Evolutionary conservation across 1,140 invertebrate species (phyloP).

Genomic region (Maniola jurtina): DNA sequence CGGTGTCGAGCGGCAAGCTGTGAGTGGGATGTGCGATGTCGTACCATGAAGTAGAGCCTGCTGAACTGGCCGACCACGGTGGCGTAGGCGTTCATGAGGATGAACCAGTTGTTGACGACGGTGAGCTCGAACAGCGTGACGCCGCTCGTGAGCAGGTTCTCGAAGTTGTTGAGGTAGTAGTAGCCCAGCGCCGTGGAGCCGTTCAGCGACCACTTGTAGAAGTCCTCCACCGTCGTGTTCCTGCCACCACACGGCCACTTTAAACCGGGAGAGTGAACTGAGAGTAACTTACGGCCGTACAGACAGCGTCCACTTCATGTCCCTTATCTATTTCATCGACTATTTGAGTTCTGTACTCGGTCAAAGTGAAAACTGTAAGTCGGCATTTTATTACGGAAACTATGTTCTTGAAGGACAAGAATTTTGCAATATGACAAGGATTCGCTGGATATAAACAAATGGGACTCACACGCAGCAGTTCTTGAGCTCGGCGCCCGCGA

Average conservation of each 20-base stretch:
- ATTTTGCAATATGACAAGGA: too few species aligned
- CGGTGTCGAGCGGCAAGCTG: too few species aligned
- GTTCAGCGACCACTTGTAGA: slow-evolving; percentile 86
- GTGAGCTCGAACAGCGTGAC: slow-evolving; percentile 95
- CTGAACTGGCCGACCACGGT: slow-evolving; percentile 83
- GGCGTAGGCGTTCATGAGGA: slow-evolving; percentile 95
- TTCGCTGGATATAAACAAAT: too few species aligned
- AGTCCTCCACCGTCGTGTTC: slow-evolving; percentile 91
- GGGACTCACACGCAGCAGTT: slow-evolving; percentile 94
- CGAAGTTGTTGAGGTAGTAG: slow-evolving; percentile 94
- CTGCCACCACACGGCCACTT: slow-evolving; percentile 65
- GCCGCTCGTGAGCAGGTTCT: slow-evolving; percentile 85
- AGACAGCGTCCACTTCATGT: too few species aligned
- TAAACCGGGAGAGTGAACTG: neutral
- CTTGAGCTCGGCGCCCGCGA: slow-evolving; percentile 85
- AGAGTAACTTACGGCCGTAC: too few species aligned
- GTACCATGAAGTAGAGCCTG: slow-evolving; percentile 91
- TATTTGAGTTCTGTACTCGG: too few species aligned
- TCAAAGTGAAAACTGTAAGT: too few species aligned
- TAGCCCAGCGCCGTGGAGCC: slow-evolving; percentile 85
- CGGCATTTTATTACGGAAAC: too few species aligned
- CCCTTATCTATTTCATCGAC: too few species aligned
- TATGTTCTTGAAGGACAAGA: too few species aligned
- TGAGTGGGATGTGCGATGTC: too few species aligned
- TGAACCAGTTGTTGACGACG: slow-evolving; percentile 94